A percentile compares a stretch with the other conserved stretches of the same genome.
Conservation (phyloP, 2,113 vertebrate genomes). For the Lethenteron camtschaticum region DNA sequence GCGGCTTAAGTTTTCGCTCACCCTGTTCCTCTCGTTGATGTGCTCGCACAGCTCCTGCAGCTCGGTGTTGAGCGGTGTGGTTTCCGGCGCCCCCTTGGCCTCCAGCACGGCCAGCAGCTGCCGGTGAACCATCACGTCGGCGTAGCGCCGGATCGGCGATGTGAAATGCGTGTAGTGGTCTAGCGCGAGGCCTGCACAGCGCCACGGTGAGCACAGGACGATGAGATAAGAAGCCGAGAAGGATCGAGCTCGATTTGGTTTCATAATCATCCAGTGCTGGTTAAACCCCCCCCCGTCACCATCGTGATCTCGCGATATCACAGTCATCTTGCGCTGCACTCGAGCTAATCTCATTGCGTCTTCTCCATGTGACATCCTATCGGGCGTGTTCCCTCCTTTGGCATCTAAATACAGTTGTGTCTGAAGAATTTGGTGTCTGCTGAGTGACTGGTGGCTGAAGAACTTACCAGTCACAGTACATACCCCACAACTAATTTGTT, state of each 20-base stretch:
- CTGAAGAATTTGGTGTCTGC: no score
- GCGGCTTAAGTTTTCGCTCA: constrained; percentile 17
- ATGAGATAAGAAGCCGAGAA: not conserved
- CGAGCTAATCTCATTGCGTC: no score
- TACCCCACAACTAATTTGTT: no score
- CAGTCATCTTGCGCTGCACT: not conserved
- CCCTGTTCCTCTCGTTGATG: constrained; percentile 64
- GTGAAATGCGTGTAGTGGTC: constrained; percentile 92
- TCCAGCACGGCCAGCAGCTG: constrained; percentile 37
- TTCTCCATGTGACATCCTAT: no score
- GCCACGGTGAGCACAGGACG: not conserved
- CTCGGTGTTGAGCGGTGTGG: constrained; percentile 28
- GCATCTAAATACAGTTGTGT: no score
- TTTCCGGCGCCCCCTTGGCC: constrained; percentile 16
- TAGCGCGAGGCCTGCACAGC: constrained; percentile 49
- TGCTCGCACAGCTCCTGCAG: constrained; percentile 54
- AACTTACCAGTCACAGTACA: no score
- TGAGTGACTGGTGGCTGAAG: no score
- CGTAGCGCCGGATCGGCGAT: constrained; percentile 80
- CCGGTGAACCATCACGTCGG: constrained; percentile 65
- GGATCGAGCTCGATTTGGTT: not conserved
- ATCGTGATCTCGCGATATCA: not conserved
- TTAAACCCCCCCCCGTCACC: not conserved
- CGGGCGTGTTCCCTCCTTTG: no score
- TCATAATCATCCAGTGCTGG: not conserved